phyloP scores from a whole-genome alignment of 2,888 invertebrate genomes.

The Lithodes maja region DNA sequence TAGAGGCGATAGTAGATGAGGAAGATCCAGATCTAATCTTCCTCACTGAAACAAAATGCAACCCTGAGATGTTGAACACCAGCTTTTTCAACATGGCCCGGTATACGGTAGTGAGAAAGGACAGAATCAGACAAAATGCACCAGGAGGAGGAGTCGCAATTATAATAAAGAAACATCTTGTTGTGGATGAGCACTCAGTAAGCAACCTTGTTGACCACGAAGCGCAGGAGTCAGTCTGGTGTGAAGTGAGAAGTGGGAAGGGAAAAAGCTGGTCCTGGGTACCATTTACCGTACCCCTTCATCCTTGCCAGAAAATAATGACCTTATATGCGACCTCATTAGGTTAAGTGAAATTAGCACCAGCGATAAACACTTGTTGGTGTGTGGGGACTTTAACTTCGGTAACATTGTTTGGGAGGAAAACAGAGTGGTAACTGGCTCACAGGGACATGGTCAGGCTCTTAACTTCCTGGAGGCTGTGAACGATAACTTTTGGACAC shows the following conservation, averaged over 20 bases:
- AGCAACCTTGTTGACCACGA: slow-evolving; percentile 4
- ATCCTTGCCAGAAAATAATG: slow-evolving; percentile 18
- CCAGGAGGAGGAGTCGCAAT: slow-evolving; percentile 44
- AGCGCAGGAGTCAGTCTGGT: slow-evolving; percentile 34
- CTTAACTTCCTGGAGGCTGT: slow-evolving; percentile 33
- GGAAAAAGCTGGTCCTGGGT: slow-evolving; percentile 12
- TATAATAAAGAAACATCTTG: not conserved
- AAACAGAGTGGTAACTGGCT: slow-evolving; percentile 24
- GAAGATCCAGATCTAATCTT: slow-evolving; percentile 46
- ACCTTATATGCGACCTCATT: slow-evolving; percentile 34
- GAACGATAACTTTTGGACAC: slow-evolving; percentile 35
- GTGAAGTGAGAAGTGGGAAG: slow-evolving; percentile 14
- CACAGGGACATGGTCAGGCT: slow-evolving; percentile 29
- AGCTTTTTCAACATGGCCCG: not conserved
- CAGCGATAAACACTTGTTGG: not conserved
- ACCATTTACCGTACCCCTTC: slow-evolving; percentile 34
- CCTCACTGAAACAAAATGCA: slow-evolving; percentile 33
- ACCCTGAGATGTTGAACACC: slow-evolving; percentile 18
- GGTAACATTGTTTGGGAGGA: slow-evolving; percentile 46
- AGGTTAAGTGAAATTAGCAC: slow-evolving; percentile 21
- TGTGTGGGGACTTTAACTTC: slow-evolving; percentile 48
- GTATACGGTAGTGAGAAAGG: slow-evolving; percentile 32
- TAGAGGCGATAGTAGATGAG: slow-evolving; percentile 22
- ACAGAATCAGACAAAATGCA: slow-evolving; percentile 9
- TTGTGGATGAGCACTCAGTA: not conserved